Base-by-base conservation (phyloP, 2,113 vertebrate species). In the Phalacrocorax carbo region DNA sequence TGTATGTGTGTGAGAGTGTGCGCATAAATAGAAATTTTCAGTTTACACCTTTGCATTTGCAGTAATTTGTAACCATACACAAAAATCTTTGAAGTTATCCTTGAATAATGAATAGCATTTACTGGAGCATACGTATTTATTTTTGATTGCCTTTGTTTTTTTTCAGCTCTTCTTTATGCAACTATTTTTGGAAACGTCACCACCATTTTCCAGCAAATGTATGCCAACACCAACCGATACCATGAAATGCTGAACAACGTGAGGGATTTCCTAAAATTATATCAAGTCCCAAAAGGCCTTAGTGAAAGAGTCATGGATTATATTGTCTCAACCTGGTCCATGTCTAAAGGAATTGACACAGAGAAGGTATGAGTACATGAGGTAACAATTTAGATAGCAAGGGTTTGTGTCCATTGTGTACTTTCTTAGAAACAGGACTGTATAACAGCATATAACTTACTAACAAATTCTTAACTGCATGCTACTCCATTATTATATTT, bases 161-260 rank as follows among this genome's bases (percentile, higher is more conserved):
- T 98, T 98, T 60, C 95, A 99, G 99, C 99, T 96, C 99, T 99
- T 89, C 99, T 99, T 96, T 99, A 99, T 96, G 99, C 99, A 98
- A 99, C 99, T 97, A 99, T 99, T 98, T 99, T 99, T 96, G 99
- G 99, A 97, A 99, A 99, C 5, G 99, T 99, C 84, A 99, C 99
- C 80, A 99, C 99, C 90, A 99, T 99, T 98, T 99, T 99, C 98
- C 99, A 99, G 98, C 99, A 99, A 98, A 99, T 99, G 99, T 99
- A 99, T 92, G 99, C 99, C 95, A 99, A 99, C 98, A 99, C 99
- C 97, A 99, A 99, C 98, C 98, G 99, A 69, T 99, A 99, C 98
- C 99, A 99, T 22, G 99, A 99, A 98, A 99, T 99, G 99, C 98
- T 99, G 93, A 99, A 99, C 98, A 99, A 99, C 5, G 99, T 99